These are phyloP conservation scores for Epistrophella euchroma DNA, from an alignment of 2,888 invertebrate genomes.

Conservation along the genomic window DNA sequence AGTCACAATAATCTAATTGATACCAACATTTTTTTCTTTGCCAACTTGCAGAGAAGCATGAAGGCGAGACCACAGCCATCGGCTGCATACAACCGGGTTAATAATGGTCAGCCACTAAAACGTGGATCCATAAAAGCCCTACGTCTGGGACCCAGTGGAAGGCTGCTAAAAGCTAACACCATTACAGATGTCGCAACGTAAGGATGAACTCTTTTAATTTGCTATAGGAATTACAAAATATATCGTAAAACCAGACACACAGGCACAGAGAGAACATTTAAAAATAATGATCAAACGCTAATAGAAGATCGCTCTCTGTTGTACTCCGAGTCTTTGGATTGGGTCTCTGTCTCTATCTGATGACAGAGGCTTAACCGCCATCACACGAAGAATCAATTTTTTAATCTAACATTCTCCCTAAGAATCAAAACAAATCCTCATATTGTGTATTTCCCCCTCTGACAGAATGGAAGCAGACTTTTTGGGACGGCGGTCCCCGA, in stretches of 20 bases:
- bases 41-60: slow-evolving; percentile 83
- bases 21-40: slow-evolving; percentile 71
- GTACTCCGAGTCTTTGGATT: slow-evolving; percentile 53
- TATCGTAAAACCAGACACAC: slow-evolving; percentile 55
- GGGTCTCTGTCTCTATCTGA: slow-evolving; percentile 63
- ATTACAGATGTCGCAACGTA: slow-evolving; percentile 83
- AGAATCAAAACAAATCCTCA: slow-evolving; percentile 73
- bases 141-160: slow-evolving; percentile 82
- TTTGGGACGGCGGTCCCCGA: slow-evolving; percentile 78
- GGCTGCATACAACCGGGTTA: slow-evolving; percentile 76
- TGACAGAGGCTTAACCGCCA: slow-evolving; percentile 67
- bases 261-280: slow-evolving; percentile 42
- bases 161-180: slow-evolving; percentile 81
- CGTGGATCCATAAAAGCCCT: slow-evolving; percentile 81
- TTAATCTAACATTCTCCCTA: slow-evolving; percentile 67
- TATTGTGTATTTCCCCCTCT: slow-evolving; percentile 77
- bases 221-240: slow-evolving; percentile 29
- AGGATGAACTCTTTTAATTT: slow-evolving; percentile 78
- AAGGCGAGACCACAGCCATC: slow-evolving; percentile 77
- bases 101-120: slow-evolving; percentile 78
- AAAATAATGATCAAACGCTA: slow-evolving; percentile 31
- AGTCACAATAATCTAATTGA: slow-evolving; percentile 62
- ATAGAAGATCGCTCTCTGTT: slow-evolving; percentile 47
- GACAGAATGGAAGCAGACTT: slow-evolving; percentile 84
- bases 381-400: slow-evolving; percentile 68